Base-by-base conservation (phyloP, 2,113 vertebrate species). In the Alethe castanea region DNA sequence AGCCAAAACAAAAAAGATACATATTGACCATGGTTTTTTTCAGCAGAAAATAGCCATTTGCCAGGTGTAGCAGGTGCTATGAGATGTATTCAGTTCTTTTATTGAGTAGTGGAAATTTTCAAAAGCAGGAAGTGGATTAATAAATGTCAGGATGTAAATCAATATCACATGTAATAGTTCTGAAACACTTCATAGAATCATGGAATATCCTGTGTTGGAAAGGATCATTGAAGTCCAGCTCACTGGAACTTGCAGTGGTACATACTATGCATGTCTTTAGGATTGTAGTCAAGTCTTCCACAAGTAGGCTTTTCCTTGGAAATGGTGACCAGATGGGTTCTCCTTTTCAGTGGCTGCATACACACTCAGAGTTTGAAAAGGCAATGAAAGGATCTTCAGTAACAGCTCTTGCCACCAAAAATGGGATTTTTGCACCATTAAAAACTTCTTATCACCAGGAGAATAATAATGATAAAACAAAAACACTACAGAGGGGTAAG, bases 211-310 rank as follows among this genome's bases (percentile, higher is more conserved):
- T 81, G 33, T 38, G 10, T 25, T 67, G 19, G 28, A 45, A 66
- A 19, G 45, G 60, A n/a, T 74, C 19, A 25, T 5, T 33, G 10
- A 74, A 74, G 13, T n/a, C 33, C 52, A 52, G 1, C 38, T 60
- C 28, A n/a, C 19, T 67, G 33, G 44, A 81, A 38, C 23, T 53
- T 54, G 25, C 15, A 53, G 44, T 72, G n/a, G 36, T 28, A 36
- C 22, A 11, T 22, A 5, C 9, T 25, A 0, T 44, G 13, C 12
- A 2, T 13, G 23, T 45, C 7, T 61, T 61, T 23, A 47, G 31
- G 36, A 13, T 7, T 50, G 22, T 42, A 59, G 54, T 61, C 24
- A 18, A 6, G 22, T 29, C 62, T 83, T 70, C 40, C 53, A 23
- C 7, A 0, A 26, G 36, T 16, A n/a, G 9, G 17, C 69, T 90